Evolutionary conservation across 2,888 invertebrate species (phyloP), one percentile per base, ranked within the genome.

Genomic region (Perdita meconis): DNA sequence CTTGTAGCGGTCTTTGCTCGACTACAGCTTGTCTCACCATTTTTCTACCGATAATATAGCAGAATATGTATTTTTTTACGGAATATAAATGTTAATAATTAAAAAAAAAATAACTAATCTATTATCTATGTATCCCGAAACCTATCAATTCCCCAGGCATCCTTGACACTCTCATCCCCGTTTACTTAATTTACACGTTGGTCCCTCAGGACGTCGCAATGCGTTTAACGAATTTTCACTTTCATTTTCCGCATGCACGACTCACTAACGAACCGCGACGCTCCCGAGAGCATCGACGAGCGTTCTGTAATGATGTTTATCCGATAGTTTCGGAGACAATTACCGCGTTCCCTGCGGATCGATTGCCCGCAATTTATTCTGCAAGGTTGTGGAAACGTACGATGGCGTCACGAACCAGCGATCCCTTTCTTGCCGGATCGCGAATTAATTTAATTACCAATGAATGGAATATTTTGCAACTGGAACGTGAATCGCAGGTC

Each of bases 21-120:
- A 77, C 67, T 77, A 94, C 3, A 95, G 95, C 90, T 93, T 76
- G 92, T 93, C 69, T 82, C 80, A 78, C 40, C 34, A 8, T 75
- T 90, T 93, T 93, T 93, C 90, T 93, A 92, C 92, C 92, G 91
- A 93, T 89, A 92, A 93, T 89, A 92, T 90, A 91, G 84, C 84
- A 86, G 78, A 85, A 78, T 92, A 93, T 78, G 86, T 88, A 87
- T 87, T 89, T 89, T 89, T 89, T 81, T 89, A 89, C 87, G 78
- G 87, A 86, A 82, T 77, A 86, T 81, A 84, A 88, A 85, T 69
- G 64, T 57, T 74, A 73, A 64, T 47, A 38, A 65, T 44, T n/a
- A 51, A 65, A 44, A 70, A 26, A 40, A 34, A 40, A 50, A 16
- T 1, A 1, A n/a, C n/a, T n/a, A n/a, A n/a, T n/a, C n/a, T n/a